A percentile compares a stretch with the other conserved stretches of the same genome.
These are phyloP conservation scores for Hybognathus amarus DNA, from an alignment of 2,797 vertebrate species.

Conservation along the genomic window DNA sequence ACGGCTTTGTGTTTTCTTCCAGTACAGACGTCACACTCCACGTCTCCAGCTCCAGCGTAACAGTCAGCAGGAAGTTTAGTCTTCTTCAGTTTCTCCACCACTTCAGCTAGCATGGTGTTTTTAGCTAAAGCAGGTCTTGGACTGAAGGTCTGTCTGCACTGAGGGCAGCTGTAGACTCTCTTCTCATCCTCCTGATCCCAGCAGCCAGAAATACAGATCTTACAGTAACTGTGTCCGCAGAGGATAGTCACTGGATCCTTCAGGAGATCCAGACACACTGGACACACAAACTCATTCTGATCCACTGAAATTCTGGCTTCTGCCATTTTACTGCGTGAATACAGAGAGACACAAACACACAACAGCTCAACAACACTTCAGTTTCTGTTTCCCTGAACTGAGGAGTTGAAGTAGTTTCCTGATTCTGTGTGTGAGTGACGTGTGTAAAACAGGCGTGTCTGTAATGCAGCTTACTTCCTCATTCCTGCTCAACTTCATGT, in stretches of 20 bases:
- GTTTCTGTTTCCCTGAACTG: neutral
- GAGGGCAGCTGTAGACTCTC: too few relatives aligned
- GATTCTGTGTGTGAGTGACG: too few relatives aligned
- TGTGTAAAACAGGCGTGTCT: neutral
- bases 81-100: neutral
- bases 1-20: too few relatives aligned
- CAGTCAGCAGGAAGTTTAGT: neutral
- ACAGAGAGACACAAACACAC: neutral
- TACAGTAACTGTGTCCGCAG: too few relatives aligned
- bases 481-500: too few relatives aligned
- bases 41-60: neutral
- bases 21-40: neutral
- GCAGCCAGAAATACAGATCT: too few relatives aligned
- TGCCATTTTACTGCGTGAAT: neutral
- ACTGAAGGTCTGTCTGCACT: too few relatives aligned
- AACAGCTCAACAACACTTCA: neutral
- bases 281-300: neutral
- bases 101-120: neutral
- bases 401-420: too few relatives aligned
- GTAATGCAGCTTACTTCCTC: too few relatives aligned
- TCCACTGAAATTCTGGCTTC: neutral
- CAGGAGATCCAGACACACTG: neutral
- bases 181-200: too few relatives aligned
- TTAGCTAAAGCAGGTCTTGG: neutral
- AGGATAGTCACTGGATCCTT: accelerated